phyloP scores from a whole-genome alignment of 2,888 invertebrate genomes.

The Archips xylosteana region DNA sequence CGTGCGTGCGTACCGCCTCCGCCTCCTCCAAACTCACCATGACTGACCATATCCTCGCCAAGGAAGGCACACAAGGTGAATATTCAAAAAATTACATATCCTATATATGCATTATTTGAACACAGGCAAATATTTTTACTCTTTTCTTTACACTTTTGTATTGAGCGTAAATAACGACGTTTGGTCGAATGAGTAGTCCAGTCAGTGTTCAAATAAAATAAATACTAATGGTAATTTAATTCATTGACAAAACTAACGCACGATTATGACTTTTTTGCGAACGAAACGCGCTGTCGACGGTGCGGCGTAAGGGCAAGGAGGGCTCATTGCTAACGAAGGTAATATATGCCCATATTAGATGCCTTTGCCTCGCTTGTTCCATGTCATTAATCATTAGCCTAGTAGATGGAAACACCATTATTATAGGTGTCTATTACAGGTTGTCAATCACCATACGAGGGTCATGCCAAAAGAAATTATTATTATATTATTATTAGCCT shows the following conservation, averaged over 20 bases:
- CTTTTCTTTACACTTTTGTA: background rate
- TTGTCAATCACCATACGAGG: background rate
- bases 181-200: background rate
- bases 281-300: constrained; percentile 61
- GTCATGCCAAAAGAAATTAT: too few relatives aligned
- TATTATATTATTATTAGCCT: too few relatives aligned
- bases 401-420: background rate
- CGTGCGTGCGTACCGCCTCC: constrained; percentile 97
- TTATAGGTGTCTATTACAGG: background rate
- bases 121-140: background rate
- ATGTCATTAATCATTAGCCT: background rate
- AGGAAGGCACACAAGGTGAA: constrained; percentile 90
- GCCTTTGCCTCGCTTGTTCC: constrained; percentile 9
- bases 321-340: constrained; percentile 84
- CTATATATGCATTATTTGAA: constrained; percentile 3
- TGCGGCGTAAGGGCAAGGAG: constrained; percentile 73
- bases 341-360: constrained; percentile 48
- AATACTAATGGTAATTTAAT: constrained; percentile 2
- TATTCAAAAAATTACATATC: constrained; percentile 50
- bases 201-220: constrained; percentile 36
- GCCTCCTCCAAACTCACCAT: constrained; percentile 96
- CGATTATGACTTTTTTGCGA: constrained; percentile 70
- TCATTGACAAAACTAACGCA: constrained; percentile 16
- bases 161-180: background rate
- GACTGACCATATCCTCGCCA: constrained; percentile 91